phyloP scores from a whole-genome alignment of 2,888 invertebrate genomes.

The Hipparchia semele region DNA sequence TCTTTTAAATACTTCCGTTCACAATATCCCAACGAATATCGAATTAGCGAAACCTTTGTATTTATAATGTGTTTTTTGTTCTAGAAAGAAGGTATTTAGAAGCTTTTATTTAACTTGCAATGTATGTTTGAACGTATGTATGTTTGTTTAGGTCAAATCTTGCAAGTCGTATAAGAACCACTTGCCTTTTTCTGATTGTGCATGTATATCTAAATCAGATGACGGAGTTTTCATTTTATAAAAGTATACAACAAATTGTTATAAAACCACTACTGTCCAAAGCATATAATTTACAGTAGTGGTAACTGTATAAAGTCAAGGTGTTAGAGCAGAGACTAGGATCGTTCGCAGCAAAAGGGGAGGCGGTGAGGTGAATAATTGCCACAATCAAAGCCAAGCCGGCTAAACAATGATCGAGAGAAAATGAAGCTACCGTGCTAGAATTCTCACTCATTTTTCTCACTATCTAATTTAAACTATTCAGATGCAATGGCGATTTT shows the following conservation, averaged over 20 bases:
- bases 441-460: slow-evolving; percentile 36
- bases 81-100: too few species aligned
- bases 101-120: too few species aligned
- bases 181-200: too few species aligned
- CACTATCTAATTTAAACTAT: slow-evolving; percentile 11
- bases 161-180: too few species aligned
- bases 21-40: too few species aligned
- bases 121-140: too few species aligned
- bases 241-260: not conserved
- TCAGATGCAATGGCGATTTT: not conserved
- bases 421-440: slow-evolving; percentile 47
- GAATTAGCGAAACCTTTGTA: too few species aligned
- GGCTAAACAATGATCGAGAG: slow-evolving; percentile 56
- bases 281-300: slow-evolving; percentile 38
- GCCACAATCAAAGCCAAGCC: slow-evolving; percentile 68
- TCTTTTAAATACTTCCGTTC: too few species aligned
- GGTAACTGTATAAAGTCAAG: slow-evolving; percentile 55
- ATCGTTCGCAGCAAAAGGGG: slow-evolving; percentile 49
- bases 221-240: not conserved
- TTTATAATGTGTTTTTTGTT: too few species aligned
- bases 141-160: too few species aligned
- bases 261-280: not conserved
- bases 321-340: slow-evolving; percentile 56
- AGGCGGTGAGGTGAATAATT: slow-evolving; percentile 73
- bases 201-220: too few species aligned